Base-by-base conservation (phyloP, 2,113 vertebrate genomes). In the Pygathrix nemaeus region DNA sequence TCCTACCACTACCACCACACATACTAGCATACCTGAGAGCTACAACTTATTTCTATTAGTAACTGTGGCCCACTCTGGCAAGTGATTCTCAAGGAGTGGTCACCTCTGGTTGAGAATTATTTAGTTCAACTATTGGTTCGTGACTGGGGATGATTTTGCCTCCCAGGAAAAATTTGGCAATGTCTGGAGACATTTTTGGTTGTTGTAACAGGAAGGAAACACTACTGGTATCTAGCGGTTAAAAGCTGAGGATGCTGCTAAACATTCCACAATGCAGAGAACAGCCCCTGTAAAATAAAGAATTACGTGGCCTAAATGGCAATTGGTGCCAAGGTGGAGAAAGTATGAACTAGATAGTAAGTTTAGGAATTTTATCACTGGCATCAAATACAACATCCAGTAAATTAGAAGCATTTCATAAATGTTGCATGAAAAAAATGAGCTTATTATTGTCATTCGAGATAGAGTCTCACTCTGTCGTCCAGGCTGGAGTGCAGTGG, bases 341-440 rank as follows among this genome's bases (percentile, higher is more conserved):
- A 96, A 90, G 32, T 9, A 23, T 66, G 30, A 91, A 61, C 35
- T 75, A 92, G 7, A 79, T 2, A 72, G 11, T 1, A 92, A 30
- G 27, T 76, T 95, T 59, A 73, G 52, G 50, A 85, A 85, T 59
- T 72, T 66, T 55, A 88, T 38, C 57, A 93, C 40, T n/a, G 93
- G 68, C 64, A 95, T n/a, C 43, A 89, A 91, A 82, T 84, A 23
- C 25, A 83, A 61, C 18, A 30, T 13, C 14, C 76, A 21, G 40
- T 16, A 96, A 78, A 92, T 93, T 16, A 89, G 40, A 96, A 93
- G 50, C 55, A 92, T 81, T 89, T 93, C 8, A 81, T 85, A 96
- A 92, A 93, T 76, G 72, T 25, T 80, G 13, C 21, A 70, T 50
- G 55, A 94, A 96, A 25, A 70, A 78, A 86, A 93, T 7, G 13